Percentiles rank a stretch among this genome's conserved stretches.
phyloP scores from a whole-genome alignment of 2,113 vertebrate species.

The Brevimyrus niger region DNA sequence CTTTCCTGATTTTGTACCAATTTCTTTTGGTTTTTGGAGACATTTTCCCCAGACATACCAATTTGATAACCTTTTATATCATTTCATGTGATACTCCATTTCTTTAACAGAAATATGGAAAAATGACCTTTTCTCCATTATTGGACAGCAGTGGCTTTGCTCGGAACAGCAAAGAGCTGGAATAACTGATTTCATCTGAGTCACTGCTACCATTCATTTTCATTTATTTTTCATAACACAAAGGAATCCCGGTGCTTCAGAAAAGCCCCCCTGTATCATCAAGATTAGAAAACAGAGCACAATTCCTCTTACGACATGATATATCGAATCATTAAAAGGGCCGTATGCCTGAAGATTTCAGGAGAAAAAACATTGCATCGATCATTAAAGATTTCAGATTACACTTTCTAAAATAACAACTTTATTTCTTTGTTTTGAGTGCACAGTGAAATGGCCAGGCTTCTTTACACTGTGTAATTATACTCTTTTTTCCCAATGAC shows the following conservation, averaged over 20 bases:
- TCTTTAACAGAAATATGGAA: constrained; percentile 14
- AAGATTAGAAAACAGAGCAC: neutral
- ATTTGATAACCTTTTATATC: constrained; percentile 12
- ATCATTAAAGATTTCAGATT: constrained; percentile 11
- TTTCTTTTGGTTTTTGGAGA: neutral
- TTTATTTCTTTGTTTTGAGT: neutral
- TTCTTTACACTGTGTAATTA: neutral
- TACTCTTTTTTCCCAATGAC: neutral
- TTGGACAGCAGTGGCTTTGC: neutral
- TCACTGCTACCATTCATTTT: neutral
- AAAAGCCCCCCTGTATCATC: neutral
- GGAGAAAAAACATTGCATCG: neutral
- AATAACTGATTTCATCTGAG: neutral
- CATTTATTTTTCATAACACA: constrained; percentile 15
- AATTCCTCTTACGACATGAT: constrained; percentile 9
- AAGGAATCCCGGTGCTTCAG: neutral
- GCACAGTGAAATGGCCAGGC: neutral
- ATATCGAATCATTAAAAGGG: constrained; percentile 5
- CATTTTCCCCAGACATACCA: neutral
- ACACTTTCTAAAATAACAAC: neutral
- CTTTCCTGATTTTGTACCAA: neutral
- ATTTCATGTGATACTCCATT: constrained; percentile 6
- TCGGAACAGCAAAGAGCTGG: neutral
- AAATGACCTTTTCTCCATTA: neutral
- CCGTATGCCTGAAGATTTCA: neutral